phyloP scores from a whole-genome alignment of 1,140 invertebrate genomes.

The Lepidostoma basale region DNA sequence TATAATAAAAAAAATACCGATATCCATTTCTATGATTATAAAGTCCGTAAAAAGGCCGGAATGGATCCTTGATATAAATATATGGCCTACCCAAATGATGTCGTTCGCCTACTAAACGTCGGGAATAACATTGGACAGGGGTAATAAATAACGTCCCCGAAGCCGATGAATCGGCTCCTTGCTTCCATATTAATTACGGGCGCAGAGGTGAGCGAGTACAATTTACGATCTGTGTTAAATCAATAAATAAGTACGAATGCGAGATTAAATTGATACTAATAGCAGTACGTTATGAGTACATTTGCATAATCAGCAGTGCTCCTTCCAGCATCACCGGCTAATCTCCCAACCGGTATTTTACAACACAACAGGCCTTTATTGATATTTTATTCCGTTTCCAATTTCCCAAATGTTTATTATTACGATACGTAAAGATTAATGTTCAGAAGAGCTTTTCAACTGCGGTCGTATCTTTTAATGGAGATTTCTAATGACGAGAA shows the following conservation, averaged over 20 bases:
- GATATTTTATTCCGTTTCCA: conserved; percentile 26
- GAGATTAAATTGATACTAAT: conserved; percentile 32
- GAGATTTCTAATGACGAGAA: conserved; percentile 19
- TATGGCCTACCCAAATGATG: conserved; percentile 21
- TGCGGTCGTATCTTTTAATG: conserved; percentile 19
- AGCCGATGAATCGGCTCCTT: conserved; percentile 33
- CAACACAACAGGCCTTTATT: conserved; percentile 6
- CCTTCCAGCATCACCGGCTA: neutral
- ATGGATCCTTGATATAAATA: conserved; percentile 19
- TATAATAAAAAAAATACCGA: conserved; percentile 16
- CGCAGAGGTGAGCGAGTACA: conserved; percentile 33
- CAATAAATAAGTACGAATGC: conserved; percentile 36
- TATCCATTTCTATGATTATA: conserved; percentile 25
- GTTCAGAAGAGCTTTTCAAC: conserved; percentile 9
- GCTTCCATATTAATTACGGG: conserved; percentile 37
- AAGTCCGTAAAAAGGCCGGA: conserved; percentile 14
- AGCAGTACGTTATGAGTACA: conserved; percentile 21
- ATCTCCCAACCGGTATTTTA: neutral
- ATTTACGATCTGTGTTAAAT: conserved; percentile 33
- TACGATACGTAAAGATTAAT: conserved; percentile 22
- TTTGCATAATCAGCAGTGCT: conserved; percentile 30
- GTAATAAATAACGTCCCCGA: conserved; percentile 32
- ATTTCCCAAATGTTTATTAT: conserved; percentile 24
- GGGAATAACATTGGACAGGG: conserved; percentile 30
- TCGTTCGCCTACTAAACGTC: conserved; percentile 27